These are phyloP conservation scores for Sialia sialis DNA, from an alignment of 2,113 vertebrate genomes.

Conservation along the genomic window DNA sequence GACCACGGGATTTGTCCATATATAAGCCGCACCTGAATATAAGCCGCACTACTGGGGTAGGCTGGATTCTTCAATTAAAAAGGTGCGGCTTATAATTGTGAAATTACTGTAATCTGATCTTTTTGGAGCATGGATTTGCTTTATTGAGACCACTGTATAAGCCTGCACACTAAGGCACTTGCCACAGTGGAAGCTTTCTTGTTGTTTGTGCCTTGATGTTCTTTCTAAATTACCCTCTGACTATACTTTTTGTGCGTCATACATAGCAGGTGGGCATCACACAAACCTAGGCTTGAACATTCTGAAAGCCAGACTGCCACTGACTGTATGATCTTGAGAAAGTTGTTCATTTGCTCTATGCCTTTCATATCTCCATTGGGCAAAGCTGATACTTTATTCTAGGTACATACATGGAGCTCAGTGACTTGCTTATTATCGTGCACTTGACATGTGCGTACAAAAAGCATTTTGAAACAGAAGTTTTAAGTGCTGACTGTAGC, in stretches of 20 bases:
- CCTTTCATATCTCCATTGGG: neutral
- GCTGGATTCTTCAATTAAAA: no score
- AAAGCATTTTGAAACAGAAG: neutral
- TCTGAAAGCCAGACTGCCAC: neutral
- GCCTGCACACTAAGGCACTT: neutral
- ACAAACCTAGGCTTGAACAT: neutral
- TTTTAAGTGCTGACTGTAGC: neutral
- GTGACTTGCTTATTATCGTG: neutral
- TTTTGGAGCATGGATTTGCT: neutral
- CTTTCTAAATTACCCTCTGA: neutral
- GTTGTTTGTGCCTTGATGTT: neutral
- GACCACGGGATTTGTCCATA: no score
- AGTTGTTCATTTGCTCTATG: neutral
- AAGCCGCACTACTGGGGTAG: no score
- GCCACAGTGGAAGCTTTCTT: neutral
- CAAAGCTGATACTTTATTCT: neutral
- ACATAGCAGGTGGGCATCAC: neutral
- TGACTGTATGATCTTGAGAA: neutral
- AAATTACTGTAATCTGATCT: no score
- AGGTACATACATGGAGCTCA: neutral
- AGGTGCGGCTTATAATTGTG: no score
- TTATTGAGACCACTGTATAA: neutral
- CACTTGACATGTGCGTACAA: neutral
- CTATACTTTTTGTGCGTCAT: neutral
- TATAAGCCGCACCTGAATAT: no score